Evolutionary conservation across 37 sponge, comb jelly and placozoan species (phyloP).

Genomic region (Diacarnus erythraeanus): DNA sequence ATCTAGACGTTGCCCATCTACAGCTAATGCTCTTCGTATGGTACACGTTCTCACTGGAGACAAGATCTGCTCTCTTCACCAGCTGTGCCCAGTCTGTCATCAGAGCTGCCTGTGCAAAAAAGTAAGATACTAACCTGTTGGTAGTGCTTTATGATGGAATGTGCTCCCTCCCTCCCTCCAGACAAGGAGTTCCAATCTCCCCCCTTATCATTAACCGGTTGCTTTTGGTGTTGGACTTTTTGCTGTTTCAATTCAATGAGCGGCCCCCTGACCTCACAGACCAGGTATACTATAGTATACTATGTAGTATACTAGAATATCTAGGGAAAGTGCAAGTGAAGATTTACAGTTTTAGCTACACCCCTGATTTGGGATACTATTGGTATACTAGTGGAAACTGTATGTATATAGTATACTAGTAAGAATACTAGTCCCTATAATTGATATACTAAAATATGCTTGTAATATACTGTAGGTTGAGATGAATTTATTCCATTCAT

Average conservation of each 20-base stretch:
- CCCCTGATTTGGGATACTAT: too few species aligned
- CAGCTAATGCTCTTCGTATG: slow-evolving; percentile 74
- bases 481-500: slow-evolving; percentile 38
- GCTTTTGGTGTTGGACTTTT: slow-evolving; percentile 71
- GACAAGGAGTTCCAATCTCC: slow-evolving; percentile 33
- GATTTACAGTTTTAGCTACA: too few species aligned
- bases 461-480: slow-evolving; percentile 31
- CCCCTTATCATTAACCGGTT: slow-evolving; percentile 61
- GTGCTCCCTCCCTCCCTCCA: not conserved
- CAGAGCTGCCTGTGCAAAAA: slow-evolving; percentile 37
- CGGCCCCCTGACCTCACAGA: slow-evolving; percentile 52
- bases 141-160: not conserved
- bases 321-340: too few species aligned
- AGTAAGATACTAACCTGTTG: slow-evolving; percentile 10
- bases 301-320: too few species aligned
- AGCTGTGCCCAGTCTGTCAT: slow-evolving; percentile 54
- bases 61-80: slow-evolving; percentile 32
- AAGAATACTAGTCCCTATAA: too few species aligned
- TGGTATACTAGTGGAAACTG: too few species aligned
- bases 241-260: slow-evolving; percentile 62
- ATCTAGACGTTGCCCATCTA: slow-evolving; percentile 55
- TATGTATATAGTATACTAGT: too few species aligned
- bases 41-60: slow-evolving; percentile 58
- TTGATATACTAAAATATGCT: not conserved
- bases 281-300: slow-evolving; percentile 56